Evolutionary conservation across 2,797 vertebrate species (phyloP).

Genomic region (Myiotriccus ornatus): DNA sequence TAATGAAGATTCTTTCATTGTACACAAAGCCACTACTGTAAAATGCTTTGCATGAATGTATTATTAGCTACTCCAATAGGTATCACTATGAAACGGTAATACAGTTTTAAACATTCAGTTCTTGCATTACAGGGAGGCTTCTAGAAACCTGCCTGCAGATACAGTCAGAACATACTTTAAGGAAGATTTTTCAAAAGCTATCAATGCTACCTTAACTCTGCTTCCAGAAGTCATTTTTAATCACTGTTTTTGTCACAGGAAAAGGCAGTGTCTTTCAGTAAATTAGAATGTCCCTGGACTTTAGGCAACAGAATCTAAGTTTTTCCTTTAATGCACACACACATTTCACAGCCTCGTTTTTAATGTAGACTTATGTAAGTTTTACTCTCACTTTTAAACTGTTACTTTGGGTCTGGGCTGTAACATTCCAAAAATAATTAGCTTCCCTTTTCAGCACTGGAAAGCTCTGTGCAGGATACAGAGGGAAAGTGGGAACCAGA

Average conservation of each 20-base stretch:
- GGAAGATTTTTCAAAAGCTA: neutral
- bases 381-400: neutral
- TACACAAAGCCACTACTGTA: neutral
- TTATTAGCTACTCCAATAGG: neutral
- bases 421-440: neutral
- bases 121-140: neutral
- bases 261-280: neutral
- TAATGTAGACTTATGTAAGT: neutral
- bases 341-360: neutral
- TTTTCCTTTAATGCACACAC: neutral
- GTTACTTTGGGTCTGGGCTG: neutral
- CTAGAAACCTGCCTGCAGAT: neutral
- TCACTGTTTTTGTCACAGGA: neutral
- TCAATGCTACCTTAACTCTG: neutral
- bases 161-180: neutral
- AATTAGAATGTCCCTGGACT: neutral
- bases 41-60: neutral
- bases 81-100: neutral
- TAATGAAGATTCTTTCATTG: neutral
- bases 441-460: neutral
- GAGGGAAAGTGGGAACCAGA: neutral
- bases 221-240: neutral
- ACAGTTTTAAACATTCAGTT: neutral
- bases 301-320: neutral
- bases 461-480: neutral